Conservation (phyloP, 2,797 vertebrate species). For the Taenioides sp. region DNA sequence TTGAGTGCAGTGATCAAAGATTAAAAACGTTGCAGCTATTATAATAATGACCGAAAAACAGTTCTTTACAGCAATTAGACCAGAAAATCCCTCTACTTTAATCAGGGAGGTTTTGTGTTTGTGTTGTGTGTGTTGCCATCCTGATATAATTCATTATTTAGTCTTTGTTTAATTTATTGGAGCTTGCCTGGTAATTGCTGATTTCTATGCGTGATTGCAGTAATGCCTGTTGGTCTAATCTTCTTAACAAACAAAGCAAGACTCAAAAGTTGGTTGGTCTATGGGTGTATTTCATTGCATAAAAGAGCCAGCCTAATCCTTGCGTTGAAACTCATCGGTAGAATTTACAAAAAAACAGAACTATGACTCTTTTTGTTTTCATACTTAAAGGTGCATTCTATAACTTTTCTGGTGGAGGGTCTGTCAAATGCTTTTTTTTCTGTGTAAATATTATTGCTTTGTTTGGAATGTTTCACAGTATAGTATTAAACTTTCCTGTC, state of each 20-base stretch:
- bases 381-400: no score
- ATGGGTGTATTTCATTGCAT: neutral
- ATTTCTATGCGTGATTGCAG: constrained; percentile 23
- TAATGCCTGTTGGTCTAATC: constrained; percentile 1
- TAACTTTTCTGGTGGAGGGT: no score
- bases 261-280: neutral
- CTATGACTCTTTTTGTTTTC: no score
- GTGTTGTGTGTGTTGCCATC: constrained; percentile 7
- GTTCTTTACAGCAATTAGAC: constrained; percentile 58
- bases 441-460: no score
- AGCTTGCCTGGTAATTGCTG: constrained; percentile 30
- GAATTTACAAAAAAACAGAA: no score
- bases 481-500: no score
- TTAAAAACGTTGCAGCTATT: constrained; percentile 61
- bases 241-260: constrained; percentile 12
- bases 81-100: constrained; percentile 55
- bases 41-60: constrained; percentile 58
- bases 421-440: no score
- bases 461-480: no score
- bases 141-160: constrained; percentile 42
- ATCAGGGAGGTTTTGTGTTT: constrained; percentile 42
- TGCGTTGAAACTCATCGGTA: no score
- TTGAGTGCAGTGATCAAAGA: constrained; percentile 47
- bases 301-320: neutral
- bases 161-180: constrained; percentile 38